These are phyloP conservation scores for Synanthedon andrenaeformis DNA, from an alignment of 2,888 invertebrate species.

Conservation along the genomic window DNA sequence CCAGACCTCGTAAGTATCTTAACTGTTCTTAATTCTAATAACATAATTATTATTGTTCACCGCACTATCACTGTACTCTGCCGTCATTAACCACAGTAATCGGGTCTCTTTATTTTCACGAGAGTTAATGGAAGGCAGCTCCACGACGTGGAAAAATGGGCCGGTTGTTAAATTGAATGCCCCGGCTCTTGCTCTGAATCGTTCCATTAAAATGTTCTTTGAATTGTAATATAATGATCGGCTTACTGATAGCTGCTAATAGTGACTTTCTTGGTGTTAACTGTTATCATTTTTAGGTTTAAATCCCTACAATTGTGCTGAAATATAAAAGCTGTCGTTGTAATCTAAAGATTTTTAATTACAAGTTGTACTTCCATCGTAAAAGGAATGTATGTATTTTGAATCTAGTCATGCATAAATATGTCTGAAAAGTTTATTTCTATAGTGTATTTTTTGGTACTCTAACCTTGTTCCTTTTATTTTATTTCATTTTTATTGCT, in stretches of 20 bases:
- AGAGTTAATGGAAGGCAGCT: constrained; percentile 28
- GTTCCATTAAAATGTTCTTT: constrained; percentile 40
- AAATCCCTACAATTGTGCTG: too few relatives aligned
- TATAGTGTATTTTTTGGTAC: too few relatives aligned
- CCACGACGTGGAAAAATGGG: constrained; percentile 40
- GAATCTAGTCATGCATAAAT: too few relatives aligned
- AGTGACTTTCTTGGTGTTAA: constrained; percentile 1
- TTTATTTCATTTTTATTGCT: too few relatives aligned
- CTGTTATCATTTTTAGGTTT: background rate
- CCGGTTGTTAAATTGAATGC: constrained; percentile 25
- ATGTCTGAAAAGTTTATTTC: too few relatives aligned
- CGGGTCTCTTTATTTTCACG: constrained; percentile 31
- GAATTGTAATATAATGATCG: constrained; percentile 33
- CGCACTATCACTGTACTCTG: background rate
- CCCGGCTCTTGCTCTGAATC: constrained; percentile 21
- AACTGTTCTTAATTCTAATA: background rate
- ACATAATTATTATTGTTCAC: background rate
- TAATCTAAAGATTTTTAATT: too few relatives aligned
- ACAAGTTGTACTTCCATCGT: too few relatives aligned
- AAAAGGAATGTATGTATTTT: too few relatives aligned
- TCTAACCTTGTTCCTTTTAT: too few relatives aligned
- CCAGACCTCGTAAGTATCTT: background rate
- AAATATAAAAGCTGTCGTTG: too few relatives aligned
- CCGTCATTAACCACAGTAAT: constrained; percentile 36
- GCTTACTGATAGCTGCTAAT: constrained; percentile 13